Evolutionary conservation across 2,797 vertebrate species (phyloP).

Genomic region (Eutrigla gurnardus): DNA sequence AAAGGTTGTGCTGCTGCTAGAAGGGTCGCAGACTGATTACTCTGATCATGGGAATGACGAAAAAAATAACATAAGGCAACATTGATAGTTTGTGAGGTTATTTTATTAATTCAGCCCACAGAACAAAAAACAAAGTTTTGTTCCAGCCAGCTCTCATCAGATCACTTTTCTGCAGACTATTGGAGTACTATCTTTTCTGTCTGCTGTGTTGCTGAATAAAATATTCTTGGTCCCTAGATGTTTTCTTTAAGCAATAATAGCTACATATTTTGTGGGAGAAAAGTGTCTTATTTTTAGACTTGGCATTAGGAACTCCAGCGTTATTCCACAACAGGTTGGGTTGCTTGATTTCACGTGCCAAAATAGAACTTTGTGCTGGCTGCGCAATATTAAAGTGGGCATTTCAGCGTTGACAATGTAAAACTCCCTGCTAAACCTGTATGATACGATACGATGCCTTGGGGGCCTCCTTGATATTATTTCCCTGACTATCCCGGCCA

Average conservation of each 20-base stretch:
- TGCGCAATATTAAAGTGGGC: constrained; percentile 30
- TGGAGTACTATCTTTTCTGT: neutral
- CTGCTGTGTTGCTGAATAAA: neutral
- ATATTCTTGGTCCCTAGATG: constrained; percentile 2
- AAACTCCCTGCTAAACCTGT: constrained; percentile 34
- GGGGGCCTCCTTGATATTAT: constrained; percentile 49
- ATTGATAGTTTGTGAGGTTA: too few species aligned
- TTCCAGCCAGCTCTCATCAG: neutral
- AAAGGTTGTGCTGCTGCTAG: too few species aligned
- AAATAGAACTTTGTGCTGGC: constrained; percentile 26
- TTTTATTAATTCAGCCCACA: too few species aligned
- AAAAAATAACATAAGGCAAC: too few species aligned
- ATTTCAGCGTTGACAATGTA: constrained; percentile 27
- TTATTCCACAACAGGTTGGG: constrained; percentile 11
- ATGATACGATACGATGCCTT: constrained; percentile 41
- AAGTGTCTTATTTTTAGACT: constrained; percentile 36
- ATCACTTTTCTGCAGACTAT: neutral
- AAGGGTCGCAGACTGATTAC: too few species aligned
- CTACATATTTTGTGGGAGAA: neutral
- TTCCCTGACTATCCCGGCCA: constrained; percentile 43
- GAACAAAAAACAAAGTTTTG: too few species aligned
- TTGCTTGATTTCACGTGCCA: constrained; percentile 22
- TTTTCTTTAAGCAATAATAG: constrained; percentile 16
- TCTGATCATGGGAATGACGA: too few species aligned
- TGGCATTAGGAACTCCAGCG: constrained; percentile 26